Conservation (phyloP, 2,113 vertebrate genomes). For the Empidonax traillii region DNA sequence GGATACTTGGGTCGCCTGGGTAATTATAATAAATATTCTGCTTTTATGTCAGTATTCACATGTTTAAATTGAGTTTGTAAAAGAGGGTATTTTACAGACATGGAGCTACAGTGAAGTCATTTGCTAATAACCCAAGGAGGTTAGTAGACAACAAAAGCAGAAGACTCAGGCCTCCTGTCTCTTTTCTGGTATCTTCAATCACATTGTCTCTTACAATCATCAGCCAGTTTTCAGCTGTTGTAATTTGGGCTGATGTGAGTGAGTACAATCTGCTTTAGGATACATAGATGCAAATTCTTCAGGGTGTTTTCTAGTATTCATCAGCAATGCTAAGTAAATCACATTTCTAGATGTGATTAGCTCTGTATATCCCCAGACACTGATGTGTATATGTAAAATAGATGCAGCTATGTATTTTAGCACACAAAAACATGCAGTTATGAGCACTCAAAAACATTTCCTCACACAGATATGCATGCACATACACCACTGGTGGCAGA, state of each 20-base stretch:
- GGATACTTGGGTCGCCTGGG: not conserved
- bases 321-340: not conserved
- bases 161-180: not conserved
- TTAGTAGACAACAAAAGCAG: not conserved
- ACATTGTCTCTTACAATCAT: not conserved
- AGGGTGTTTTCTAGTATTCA: not conserved
- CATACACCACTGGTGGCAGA: not conserved
- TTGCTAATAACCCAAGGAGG: not conserved
- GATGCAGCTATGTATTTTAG: not conserved
- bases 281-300: not conserved
- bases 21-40: not conserved
- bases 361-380: not conserved
- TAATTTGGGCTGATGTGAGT: not conserved
- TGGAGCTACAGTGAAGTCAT: not conserved
- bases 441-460: not conserved
- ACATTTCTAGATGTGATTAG: not conserved
- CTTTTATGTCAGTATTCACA: not conserved
- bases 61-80: not conserved
- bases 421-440: not conserved
- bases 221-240: not conserved
- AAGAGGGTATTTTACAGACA: not conserved
- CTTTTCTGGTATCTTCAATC: not conserved
- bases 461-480: not conserved
- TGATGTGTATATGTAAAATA: not conserved
- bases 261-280: not conserved